Percentiles rank a stretch among this genome's conserved stretches.
Conservation (phyloP, 2,888 invertebrate species). For the Orthosia incerta region DNA sequence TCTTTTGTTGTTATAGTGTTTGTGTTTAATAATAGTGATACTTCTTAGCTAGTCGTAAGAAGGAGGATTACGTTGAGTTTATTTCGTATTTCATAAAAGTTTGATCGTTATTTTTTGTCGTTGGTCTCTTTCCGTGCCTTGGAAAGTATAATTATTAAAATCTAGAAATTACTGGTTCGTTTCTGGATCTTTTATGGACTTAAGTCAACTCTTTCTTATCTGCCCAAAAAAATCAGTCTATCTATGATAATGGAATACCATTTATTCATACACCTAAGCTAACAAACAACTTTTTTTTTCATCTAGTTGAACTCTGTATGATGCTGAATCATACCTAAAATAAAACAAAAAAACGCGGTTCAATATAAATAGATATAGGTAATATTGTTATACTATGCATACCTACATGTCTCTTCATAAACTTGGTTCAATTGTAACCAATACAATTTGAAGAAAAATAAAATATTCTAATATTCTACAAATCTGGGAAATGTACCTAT, state of each 20-base stretch:
- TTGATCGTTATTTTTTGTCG: not conserved
- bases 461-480: too few relatives aligned
- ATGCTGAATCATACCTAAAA: not conserved
- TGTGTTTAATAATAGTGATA: conserved; percentile 15
- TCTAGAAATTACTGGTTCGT: too few relatives aligned
- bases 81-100: not conserved
- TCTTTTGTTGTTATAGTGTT: conserved; percentile 26
- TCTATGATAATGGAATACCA: not conserved
- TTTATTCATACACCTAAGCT: not conserved
- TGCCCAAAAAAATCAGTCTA: not conserved
- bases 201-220: not conserved
- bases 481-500: too few relatives aligned
- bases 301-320: not conserved
- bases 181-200: not conserved
- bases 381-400: not conserved
- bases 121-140: too few relatives aligned
- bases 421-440: too few relatives aligned
- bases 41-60: not conserved
- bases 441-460: not conserved
- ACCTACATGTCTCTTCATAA: not conserved
- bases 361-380: not conserved
- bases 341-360: not conserved
- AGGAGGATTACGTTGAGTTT: not conserved
- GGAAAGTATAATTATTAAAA: too few relatives aligned
- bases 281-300: not conserved